phyloP scores from a whole-genome alignment of 2,797 vertebrate genomes.

The Phyllotis vaccarum region DNA sequence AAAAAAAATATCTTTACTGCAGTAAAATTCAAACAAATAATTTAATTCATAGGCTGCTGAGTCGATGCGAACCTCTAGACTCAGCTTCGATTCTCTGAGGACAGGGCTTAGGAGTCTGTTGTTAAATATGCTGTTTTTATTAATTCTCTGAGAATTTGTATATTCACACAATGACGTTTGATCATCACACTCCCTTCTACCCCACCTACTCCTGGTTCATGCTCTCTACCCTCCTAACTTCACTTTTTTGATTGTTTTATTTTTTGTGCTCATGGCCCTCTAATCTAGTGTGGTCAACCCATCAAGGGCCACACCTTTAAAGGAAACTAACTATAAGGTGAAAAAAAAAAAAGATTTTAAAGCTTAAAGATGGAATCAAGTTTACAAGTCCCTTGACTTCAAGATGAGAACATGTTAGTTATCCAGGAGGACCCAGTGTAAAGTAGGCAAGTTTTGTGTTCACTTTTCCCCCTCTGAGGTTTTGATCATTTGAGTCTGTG shows the following conservation, averaged over 20 bases:
- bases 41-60: neutral
- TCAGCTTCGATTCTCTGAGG: neutral
- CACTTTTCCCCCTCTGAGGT: too few relatives aligned
- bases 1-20: neutral
- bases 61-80: neutral
- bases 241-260: too few relatives aligned
- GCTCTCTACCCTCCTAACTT: neutral
- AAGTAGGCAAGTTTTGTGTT: neutral
- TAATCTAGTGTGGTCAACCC: neutral
- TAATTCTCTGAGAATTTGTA: neutral
- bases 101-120: neutral
- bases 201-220: neutral
- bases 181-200: neutral
- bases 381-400: neutral
- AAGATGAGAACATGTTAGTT: constrained; percentile 10
- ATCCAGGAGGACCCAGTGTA: neutral
- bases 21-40: neutral
- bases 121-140: neutral
- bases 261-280: neutral
- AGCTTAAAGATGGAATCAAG: neutral
- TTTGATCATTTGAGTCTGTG: neutral
- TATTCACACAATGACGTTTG: neutral
- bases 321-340: neutral
- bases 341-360: neutral
- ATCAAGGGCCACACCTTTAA: neutral